Conservation (phyloP, 1,140 invertebrate genomes). For the Drosophila tsacasi region DNA sequence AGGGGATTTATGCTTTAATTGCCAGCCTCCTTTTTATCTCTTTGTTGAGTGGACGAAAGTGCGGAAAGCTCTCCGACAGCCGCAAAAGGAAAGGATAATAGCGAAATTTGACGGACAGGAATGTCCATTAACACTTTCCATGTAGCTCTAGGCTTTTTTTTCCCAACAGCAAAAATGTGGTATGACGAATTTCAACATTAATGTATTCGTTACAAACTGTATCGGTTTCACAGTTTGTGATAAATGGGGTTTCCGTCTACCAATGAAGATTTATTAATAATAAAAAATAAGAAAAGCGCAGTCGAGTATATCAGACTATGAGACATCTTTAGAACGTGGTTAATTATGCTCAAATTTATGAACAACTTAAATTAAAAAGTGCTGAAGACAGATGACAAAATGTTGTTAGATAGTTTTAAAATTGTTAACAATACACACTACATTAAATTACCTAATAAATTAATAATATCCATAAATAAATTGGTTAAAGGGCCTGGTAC, state of each 20-base stretch:
- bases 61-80: conserved; percentile 29
- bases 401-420: too few species aligned
- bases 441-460: too few species aligned
- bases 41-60: conserved; percentile 53
- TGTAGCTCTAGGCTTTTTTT: conserved; percentile 1
- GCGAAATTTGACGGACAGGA: conserved; percentile 34
- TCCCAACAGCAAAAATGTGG: background rate
- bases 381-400: too few species aligned
- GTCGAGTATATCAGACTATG: too few species aligned
- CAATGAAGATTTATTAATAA: background rate
- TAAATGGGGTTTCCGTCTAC: background rate
- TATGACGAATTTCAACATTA: background rate
- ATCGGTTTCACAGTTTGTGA: background rate
- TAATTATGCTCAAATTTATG: background rate
- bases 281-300: background rate
- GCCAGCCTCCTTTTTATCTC: conserved; percentile 45
- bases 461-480: background rate
- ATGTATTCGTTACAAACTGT: background rate
- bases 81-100: conserved; percentile 67
- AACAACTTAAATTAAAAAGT: background rate
- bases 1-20: conserved; percentile 72
- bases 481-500: background rate
- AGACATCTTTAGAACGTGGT: background rate
- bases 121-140: conserved; percentile 29
- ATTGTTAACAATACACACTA: too few species aligned